phyloP scores from a whole-genome alignment of 2,888 invertebrate species.

The Drosophila dives region DNA sequence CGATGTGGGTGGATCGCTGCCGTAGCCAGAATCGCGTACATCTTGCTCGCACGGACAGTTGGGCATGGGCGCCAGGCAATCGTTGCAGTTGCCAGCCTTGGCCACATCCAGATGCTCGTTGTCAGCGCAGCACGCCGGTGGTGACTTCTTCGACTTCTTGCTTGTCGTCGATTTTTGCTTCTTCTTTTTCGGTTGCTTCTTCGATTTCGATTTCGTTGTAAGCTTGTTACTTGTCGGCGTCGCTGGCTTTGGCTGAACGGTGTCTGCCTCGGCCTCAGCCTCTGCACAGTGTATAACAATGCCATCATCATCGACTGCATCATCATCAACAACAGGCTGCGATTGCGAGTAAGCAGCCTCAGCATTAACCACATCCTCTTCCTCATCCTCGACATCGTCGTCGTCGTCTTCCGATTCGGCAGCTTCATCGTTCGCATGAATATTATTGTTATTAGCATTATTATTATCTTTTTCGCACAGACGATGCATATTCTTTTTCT shows the following conservation, averaged over 20 bases:
- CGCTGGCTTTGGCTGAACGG: conserved; percentile 28
- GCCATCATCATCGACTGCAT: conserved; percentile 70
- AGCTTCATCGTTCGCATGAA: conserved; percentile 59
- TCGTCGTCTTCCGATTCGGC: conserved; percentile 72
- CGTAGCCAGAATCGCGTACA: conserved; percentile 92
- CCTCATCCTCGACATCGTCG: conserved; percentile 69
- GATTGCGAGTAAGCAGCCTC: conserved; percentile 18
- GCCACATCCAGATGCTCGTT: conserved; percentile 47
- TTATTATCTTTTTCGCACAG: conserved; percentile 62
- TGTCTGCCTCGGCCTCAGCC: conserved; percentile 19
- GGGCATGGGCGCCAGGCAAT: conserved; percentile 74
- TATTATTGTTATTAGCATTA: conserved; percentile 34
- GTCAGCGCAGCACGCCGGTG: conserved; percentile 22
- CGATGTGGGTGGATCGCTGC: conserved; percentile 88
- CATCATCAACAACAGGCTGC: conserved; percentile 2
- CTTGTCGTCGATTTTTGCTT: conserved; percentile 65
- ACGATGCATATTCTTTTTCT: conserved; percentile 84
- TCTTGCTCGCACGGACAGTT: conserved; percentile 86
- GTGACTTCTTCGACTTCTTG: conserved; percentile 51
- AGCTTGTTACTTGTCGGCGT: conserved; percentile 47
- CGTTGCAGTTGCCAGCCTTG: conserved; percentile 75
- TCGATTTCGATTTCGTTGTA: conserved; percentile 75
- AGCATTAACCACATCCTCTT: conserved; percentile 82
- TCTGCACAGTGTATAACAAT: conserved; percentile 56
- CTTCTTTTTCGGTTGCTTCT: conserved; percentile 77